Evolutionary conservation across 2,113 vertebrate species (phyloP).

Genomic region (Rhineura floridana): DNA sequence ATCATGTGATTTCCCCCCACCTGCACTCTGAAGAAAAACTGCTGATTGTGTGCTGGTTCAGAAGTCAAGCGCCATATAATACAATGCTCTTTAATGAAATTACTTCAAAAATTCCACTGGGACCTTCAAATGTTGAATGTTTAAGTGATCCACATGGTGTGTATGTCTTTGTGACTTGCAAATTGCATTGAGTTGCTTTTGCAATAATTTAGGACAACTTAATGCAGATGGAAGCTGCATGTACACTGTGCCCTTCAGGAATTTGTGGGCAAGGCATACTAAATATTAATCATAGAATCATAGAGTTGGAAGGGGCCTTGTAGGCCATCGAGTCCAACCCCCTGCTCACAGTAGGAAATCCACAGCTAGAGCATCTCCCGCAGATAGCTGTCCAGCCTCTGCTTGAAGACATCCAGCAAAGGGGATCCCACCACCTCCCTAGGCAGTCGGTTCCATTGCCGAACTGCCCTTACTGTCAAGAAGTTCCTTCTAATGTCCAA

Average conservation of each 20-base stretch:
- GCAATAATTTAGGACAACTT: background rate
- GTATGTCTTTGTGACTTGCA: background rate
- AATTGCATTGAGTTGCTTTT: background rate
- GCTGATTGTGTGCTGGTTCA: background rate
- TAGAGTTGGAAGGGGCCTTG: too few species aligned
- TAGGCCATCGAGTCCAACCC: too few species aligned
- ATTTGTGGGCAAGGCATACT: background rate
- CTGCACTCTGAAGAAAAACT: background rate
- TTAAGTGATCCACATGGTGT: background rate
- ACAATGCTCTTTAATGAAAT: background rate
- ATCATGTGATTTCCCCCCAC: background rate
- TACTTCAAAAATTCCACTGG: background rate
- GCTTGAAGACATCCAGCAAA: too few species aligned
- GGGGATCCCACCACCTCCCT: too few species aligned
- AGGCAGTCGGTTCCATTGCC: too few species aligned
- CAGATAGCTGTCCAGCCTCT: too few species aligned
- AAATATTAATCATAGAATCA: too few species aligned
- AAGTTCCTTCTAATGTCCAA: too few species aligned
- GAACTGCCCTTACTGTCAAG: too few species aligned
- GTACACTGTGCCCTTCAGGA: background rate
- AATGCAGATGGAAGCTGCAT: background rate
- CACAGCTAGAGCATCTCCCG: too few species aligned
- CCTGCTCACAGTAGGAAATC: too few species aligned
- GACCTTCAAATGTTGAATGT: background rate
- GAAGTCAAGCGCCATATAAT: background rate